These are phyloP conservation scores for Cherax destructor DNA, from an alignment of 1,140 invertebrate genomes.

Conservation along the genomic window DNA sequence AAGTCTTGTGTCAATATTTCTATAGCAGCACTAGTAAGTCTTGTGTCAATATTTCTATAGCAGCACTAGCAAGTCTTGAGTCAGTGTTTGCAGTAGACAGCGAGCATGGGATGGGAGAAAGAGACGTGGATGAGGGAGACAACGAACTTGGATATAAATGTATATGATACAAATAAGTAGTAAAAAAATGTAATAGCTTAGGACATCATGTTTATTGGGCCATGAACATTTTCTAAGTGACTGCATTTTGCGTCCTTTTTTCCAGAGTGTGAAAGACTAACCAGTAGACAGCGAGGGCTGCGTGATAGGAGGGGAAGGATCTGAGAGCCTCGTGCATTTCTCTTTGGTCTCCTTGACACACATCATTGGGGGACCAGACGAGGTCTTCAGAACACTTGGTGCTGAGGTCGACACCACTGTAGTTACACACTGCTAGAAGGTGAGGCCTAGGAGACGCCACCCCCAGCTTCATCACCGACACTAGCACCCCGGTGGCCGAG, in stretches of 20 bases:
- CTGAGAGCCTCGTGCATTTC: conserved; percentile 45
- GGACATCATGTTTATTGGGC: too few species aligned
- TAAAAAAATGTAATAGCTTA: background rate
- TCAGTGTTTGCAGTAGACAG: background rate
- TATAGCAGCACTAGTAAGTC: too few species aligned
- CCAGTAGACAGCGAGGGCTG: conserved; percentile 50
- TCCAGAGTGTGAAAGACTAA: background rate
- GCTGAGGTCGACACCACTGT: background rate
- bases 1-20: too few species aligned
- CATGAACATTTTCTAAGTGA: too few species aligned
- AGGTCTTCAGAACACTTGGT: background rate
- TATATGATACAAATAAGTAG: background rate
- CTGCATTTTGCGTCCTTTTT: too few species aligned
- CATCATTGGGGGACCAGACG: conserved; percentile 24
- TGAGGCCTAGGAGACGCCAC: conserved; percentile 29
- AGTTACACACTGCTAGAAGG: conserved; percentile 25
- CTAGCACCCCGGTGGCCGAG: conserved; percentile 25
- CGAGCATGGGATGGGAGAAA: background rate
- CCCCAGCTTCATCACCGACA: conserved; percentile 42
- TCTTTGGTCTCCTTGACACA: background rate
- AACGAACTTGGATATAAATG: background rate
- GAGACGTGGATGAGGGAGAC: background rate
- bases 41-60: too few species aligned
- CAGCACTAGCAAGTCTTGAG: too few species aligned
- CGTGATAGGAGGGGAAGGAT: conserved; percentile 57